Base-by-base conservation (phyloP, 2,888 invertebrate genomes). In the Netelia fuscicornis region DNA sequence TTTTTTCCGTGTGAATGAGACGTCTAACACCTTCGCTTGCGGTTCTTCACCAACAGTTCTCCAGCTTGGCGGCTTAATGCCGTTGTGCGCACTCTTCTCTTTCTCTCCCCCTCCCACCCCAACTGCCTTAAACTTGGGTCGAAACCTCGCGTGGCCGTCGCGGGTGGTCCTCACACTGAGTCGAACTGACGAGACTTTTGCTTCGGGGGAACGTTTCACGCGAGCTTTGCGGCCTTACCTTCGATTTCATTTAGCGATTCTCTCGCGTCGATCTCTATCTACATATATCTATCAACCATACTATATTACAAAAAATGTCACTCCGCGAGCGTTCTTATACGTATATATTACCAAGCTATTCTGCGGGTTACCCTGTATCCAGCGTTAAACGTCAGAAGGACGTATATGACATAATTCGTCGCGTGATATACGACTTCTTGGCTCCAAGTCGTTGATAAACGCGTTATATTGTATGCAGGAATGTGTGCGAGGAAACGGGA, bases 141-240 rank as follows among this genome's bases (percentile, higher is more conserved):
- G 30, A 62, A 64, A 83, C 42, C 81, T 80, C 85, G 86, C 84
- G 82, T 58, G 72, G 67, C 54, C 82, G 62, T 87, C 75, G 87
- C 87, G 87, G 87, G 87, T 87, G 87, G 87, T 87, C 87, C 82
- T 58, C 70, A 76, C 75, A 68, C 82, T 58, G 71, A 70, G 71
- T 64, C n/a, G 52, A 48, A 67, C 75, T 81, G 75, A 75, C 74
- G 81, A 81, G 77, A 74, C 68, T 84, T 81, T 77, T 65, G 58
- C 72, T 70, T 64, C 25, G 74, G 52, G 68, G 37, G 68, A 62
- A 65, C 74, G 58, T 84, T 81, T 78, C 84, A 81, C 84, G 81
- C 58, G 70, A 75, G 72, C 30, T 44, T 25, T 11, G 23, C 44
- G 71, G 62, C 54, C 84, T 78, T 81, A 72, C 74, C 75, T 77